A percentile compares a stretch with the other conserved stretches of the same genome.
Evolutionary conservation across 2,888 invertebrate genomes (phyloP).

Genomic region (Himalopsyche japonica): DNA sequence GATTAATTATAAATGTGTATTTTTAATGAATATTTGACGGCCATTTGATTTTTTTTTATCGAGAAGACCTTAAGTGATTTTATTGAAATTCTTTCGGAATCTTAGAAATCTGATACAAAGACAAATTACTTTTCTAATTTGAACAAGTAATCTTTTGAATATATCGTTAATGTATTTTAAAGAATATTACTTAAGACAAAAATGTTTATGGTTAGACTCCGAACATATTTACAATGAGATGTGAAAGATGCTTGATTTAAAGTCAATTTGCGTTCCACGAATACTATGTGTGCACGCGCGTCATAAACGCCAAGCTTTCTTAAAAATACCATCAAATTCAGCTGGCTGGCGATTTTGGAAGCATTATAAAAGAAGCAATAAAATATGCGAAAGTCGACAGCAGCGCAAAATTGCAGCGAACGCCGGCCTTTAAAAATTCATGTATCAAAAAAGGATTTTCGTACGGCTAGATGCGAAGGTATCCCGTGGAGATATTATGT

Average conservation of each 20-base stretch:
- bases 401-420: constrained; percentile 18
- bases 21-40: no score
- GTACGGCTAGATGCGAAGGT: not conserved
- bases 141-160: no score
- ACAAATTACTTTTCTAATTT: no score
- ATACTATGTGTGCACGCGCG: not conserved
- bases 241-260: not conserved
- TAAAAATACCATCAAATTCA: not conserved
- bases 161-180: no score
- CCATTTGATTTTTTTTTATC: no score
- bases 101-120: no score
- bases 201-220: no score
- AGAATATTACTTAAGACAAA: no score
- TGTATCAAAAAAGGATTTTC: constrained; percentile 26
- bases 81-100: no score
- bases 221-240: no score
- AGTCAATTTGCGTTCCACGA: not conserved
- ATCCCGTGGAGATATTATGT: constrained; percentile 13
- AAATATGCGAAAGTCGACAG: constrained; percentile 4
- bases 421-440: constrained; percentile 27
- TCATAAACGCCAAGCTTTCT: not conserved
- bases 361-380: not conserved
- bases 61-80: no score
- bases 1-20: no score
- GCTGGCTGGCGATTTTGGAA: not conserved